These are phyloP conservation scores for Chymomyza fuscimana DNA, from an alignment of 2,888 invertebrate species.

Conservation along the genomic window DNA sequence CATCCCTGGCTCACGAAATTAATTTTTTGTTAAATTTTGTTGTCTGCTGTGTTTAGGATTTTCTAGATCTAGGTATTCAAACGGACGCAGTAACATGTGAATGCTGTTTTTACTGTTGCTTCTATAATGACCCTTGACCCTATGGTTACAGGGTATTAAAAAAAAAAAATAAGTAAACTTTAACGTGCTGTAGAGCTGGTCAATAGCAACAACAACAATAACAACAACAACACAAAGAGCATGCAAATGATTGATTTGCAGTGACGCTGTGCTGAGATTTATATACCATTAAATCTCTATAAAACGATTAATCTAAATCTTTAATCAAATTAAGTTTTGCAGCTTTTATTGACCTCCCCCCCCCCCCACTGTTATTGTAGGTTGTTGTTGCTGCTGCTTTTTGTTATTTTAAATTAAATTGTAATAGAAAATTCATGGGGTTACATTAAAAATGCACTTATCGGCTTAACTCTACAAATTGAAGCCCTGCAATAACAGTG, in stretches of 20 bases:
- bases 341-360: neutral
- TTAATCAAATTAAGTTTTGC: constrained; percentile 60
- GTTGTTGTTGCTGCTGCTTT: constrained; percentile 34
- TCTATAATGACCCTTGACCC: too few relatives aligned
- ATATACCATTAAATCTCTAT: constrained; percentile 59
- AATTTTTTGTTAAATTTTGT: too few relatives aligned
- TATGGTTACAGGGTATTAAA: too few relatives aligned
- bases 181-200: neutral
- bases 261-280: constrained; percentile 46
- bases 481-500: constrained; percentile 37
- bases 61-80: too few relatives aligned
- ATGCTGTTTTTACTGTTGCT: too few relatives aligned
- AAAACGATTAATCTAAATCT: constrained; percentile 72
- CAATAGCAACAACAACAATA: constrained; percentile 13
- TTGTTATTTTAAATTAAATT: constrained; percentile 71
- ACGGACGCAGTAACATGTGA: too few relatives aligned
- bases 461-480: constrained; percentile 70
- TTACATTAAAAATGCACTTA: constrained; percentile 73
- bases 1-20: too few relatives aligned
- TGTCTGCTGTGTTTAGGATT: too few relatives aligned
- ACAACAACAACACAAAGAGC: constrained; percentile 32
- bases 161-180: neutral
- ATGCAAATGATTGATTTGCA: constrained; percentile 61
- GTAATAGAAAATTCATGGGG: constrained; percentile 73
- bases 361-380: neutral